phyloP scores from a whole-genome alignment of 2,888 invertebrate genomes.

The Leptothorax acervorum region DNA sequence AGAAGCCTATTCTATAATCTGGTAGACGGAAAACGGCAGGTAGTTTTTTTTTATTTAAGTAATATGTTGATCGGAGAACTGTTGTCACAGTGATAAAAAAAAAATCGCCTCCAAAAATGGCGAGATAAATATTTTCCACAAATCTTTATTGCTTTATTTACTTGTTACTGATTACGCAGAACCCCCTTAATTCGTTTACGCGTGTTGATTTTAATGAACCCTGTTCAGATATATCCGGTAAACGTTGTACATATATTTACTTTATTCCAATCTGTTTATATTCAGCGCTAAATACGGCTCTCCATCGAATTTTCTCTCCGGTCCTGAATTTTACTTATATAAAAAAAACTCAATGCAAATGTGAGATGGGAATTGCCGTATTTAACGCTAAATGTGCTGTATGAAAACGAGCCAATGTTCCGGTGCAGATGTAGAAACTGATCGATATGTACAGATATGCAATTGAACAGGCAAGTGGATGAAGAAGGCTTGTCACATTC shows the following conservation, averaged over 20 bases:
- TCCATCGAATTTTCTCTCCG: neutral
- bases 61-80: constrained; percentile 3
- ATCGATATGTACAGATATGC: constrained; percentile 41
- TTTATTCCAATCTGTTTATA: constrained; percentile 12
- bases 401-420: constrained; percentile 24
- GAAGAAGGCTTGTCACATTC: constrained; percentile 51
- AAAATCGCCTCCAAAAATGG: neutral
- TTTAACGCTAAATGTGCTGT: constrained; percentile 28
- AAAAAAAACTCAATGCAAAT: neutral
- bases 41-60: constrained; percentile 14
- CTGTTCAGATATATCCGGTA: constrained; percentile 18
- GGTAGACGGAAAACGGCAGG: neutral
- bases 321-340: neutral
- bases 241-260: constrained; percentile 35
- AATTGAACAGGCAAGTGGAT: constrained; percentile 53
- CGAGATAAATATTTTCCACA: constrained; percentile 25
- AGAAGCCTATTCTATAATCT: constrained; percentile 6
- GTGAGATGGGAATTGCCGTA: neutral
- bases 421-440: constrained; percentile 19
- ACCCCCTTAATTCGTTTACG: constrained; percentile 13
- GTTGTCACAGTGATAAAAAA: neutral
- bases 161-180: constrained; percentile 23
- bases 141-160: constrained; percentile 38
- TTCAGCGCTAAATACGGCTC: constrained; percentile 22
- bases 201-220: constrained; percentile 25